phyloP scores from a whole-genome alignment of 2,113 vertebrate genomes.

The Daphoenositta chrysoptera region DNA sequence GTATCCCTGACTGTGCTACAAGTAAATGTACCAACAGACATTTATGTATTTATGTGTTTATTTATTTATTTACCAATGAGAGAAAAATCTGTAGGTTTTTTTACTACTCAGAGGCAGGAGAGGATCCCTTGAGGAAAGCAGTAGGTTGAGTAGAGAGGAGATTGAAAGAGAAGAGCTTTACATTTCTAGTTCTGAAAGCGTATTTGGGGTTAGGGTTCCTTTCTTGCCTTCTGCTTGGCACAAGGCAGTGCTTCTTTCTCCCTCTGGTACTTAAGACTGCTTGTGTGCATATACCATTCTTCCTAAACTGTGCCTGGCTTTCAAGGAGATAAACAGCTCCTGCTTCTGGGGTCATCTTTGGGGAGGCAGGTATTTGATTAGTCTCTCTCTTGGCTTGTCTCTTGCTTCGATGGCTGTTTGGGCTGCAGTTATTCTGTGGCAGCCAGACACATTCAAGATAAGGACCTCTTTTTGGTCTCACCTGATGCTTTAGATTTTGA shows the following conservation, averaged over 20 bases:
- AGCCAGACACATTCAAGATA: neutral
- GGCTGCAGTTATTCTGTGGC: neutral
- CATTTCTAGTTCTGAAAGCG: neutral
- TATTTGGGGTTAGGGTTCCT: neutral
- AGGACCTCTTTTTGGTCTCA: neutral
- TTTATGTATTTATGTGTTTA: neutral
- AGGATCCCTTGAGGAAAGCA: neutral
- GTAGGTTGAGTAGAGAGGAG: neutral
- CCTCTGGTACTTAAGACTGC: neutral
- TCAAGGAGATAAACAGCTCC: neutral
- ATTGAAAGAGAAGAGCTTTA: neutral
- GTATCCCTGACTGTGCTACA: neutral
- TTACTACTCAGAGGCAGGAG: neutral
- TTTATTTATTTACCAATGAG: neutral
- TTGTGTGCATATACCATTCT: neutral
- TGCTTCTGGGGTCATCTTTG: neutral
- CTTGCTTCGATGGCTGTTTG: rapidly evolving
- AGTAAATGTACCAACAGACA: neutral
- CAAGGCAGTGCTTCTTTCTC: neutral
- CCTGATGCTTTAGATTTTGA: too few relatives aligned
- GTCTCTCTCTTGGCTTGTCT: neutral
- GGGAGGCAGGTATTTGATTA: neutral
- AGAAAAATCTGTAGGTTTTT: neutral
- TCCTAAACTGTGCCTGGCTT: neutral
- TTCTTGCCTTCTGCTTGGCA: neutral